phyloP scores from a whole-genome alignment of 2,797 vertebrate species.

The Gobionotothen gibberifrons region DNA sequence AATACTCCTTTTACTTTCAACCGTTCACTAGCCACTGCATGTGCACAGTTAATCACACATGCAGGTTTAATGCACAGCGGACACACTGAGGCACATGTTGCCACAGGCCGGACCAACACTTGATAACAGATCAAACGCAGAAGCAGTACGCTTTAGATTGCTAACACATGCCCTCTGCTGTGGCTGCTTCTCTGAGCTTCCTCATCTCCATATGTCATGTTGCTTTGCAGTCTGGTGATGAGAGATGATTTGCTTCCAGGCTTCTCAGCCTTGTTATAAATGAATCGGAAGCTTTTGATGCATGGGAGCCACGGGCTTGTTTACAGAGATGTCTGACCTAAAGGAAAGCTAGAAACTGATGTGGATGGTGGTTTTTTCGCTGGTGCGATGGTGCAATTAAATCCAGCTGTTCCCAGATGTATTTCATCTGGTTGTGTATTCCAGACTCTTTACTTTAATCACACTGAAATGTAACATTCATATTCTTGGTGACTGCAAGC shows the following conservation, averaged over 20 bases:
- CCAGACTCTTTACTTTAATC: conserved; percentile 6
- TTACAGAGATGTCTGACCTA: conserved; percentile 42
- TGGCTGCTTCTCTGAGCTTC: conserved; percentile 10
- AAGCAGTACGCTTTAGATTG: neutral
- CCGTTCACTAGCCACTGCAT: neutral
- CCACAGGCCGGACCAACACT: neutral
- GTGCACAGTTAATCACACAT: neutral
- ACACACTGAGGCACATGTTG: neutral
- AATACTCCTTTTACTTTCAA: neutral
- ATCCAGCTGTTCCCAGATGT: conserved; percentile 5
- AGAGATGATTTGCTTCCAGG: conserved; percentile 42
- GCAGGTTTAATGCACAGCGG: neutral
- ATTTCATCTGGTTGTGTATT: conserved; percentile 9
- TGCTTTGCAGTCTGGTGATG: conserved; percentile 24
- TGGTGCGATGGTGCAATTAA: conserved; percentile 4
- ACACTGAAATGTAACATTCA: neutral
- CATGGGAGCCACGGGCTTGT: conserved; percentile 44
- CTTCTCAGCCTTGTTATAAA: conserved; percentile 47
- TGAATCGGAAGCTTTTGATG: conserved; percentile 55
- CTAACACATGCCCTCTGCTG: conserved; percentile 6
- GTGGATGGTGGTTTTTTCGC: neutral
- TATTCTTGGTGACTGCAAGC: conserved; percentile 3
- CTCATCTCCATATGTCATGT: conserved; percentile 12
- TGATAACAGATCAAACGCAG: neutral
- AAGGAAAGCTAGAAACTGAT: conserved; percentile 27